Evolutionary conservation across 2,888 invertebrate species (phyloP), one percentile per base, ranked within the genome.

Genomic region (Thecophora atra): DNA sequence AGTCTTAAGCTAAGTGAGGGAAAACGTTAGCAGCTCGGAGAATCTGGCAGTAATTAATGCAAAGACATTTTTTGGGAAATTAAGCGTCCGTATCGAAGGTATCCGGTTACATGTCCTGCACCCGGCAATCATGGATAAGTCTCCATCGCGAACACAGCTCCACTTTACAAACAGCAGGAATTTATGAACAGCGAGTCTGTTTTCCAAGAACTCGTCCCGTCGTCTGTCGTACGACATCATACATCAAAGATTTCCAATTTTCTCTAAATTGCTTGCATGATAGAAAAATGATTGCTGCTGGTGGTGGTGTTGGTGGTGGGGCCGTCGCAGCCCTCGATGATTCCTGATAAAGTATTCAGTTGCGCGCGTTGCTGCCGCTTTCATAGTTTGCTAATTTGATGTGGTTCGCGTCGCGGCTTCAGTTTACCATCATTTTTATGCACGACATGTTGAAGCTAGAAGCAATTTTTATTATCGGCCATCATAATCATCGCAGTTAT

Each of bases 391-490:
- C 42, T 63, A 63, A 63, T 63, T 63, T 63, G 37, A 42, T 63
- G 21, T 63, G n/a, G n/a, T 13, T 44, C 44, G 17, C 30, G 30
- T n/a, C 24, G 47, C 13, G 52, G n/a, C n/a, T 19, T 65, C 28
- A 52, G 28, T 54, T 68, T 58, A 58, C 54, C 54, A 68, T 68
- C 69, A 69, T 62, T 69, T 51, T 51, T 51, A 47, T 60, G 51
- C 69, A 47, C 69, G 60, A 69, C 69, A 69, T 60, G 60, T 51
- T 47, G 52, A 28, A 60, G 44, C 69, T 69, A 44, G 60, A 21
- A 69, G 69, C 69, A 69, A 69, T 69, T 69, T 69, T 69, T 69
- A 69, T 56, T 69, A 69, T 69, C 69, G 69, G 60, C 69, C 69
- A 69, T 69, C 69, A 69, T 69, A 69, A 69, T 69, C 69, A 69